These are phyloP conservation scores for Centropyge bicolor DNA, from an alignment of 2,797 vertebrate species.

Conservation along the genomic window DNA sequence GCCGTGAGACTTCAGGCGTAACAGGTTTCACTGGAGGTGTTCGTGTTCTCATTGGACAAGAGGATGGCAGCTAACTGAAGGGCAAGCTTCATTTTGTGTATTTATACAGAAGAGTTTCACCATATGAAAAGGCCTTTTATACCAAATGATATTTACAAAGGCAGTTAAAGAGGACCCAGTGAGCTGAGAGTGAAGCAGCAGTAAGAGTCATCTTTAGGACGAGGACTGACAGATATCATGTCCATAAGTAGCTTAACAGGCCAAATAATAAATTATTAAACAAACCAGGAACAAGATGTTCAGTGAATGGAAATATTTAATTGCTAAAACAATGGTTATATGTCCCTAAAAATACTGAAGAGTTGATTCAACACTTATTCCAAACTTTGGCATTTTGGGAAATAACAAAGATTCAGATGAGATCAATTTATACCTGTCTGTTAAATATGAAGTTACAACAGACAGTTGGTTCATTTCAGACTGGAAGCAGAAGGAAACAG, in stretches of 20 bases:
- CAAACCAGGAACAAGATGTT: background rate
- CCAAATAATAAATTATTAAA: constrained; percentile 5
- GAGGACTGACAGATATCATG: constrained; percentile 1
- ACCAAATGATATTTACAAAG: constrained; percentile 34
- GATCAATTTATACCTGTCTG: background rate
- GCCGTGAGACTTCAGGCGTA: constrained; percentile 41
- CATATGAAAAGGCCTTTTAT: constrained; percentile 34
- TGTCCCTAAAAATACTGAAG: background rate
- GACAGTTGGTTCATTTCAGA: background rate
- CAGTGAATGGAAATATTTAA: background rate
- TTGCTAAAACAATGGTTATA: background rate
- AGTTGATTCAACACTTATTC: background rate
- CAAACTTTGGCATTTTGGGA: background rate
- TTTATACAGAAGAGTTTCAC: constrained; percentile 1
- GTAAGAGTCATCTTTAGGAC: constrained; percentile 19
- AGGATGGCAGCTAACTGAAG: constrained; percentile 36
- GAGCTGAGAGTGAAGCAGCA: constrained; percentile 11
- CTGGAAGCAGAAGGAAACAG: too few relatives aligned
- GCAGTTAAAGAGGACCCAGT: constrained; percentile 3
- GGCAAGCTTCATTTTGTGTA: constrained; percentile 14
- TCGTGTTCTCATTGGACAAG: constrained; percentile 40
- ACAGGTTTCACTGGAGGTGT: constrained; percentile 50
- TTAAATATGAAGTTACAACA: constrained; percentile 8
- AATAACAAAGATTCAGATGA: constrained; percentile 9
- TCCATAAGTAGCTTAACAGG: background rate